Evolutionary conservation across 2,888 invertebrate species (phyloP), one percentile per base, ranked within the genome.

Genomic region (Diploptera punctata): DNA sequence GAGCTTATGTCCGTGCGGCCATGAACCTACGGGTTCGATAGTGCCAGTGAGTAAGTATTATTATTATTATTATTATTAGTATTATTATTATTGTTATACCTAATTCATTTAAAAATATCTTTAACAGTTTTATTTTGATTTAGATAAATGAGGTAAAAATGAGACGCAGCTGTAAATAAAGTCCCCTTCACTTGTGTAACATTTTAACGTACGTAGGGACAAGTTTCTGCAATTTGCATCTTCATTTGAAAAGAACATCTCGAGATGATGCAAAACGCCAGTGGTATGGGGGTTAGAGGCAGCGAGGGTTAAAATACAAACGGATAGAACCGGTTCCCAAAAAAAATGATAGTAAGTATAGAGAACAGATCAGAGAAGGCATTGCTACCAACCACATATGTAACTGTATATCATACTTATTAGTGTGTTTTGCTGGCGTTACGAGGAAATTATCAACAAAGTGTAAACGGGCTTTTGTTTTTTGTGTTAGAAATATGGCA

Each of bases 311-410:
- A n/a, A 57, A 13, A n/a, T 19, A n/a, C 1, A 3, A 57, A 57
- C 29, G 16, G n/a, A 57, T n/a, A 57, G 29, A 57, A 57, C 57
- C 57, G 57, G 57, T 57, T 57, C 26, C 16, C n/a, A n/a, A n/a
- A n/a, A n/a, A n/a, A n/a, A n/a, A n/a, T n/a, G n/a, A n/a, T n/a
- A 57, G 26, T 33, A 29, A 57, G 26, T 29, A n/a, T 9, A 57
- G 26, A 57, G 3, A 10, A 18, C 18, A 21, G 4, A 52, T 52
- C 33, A 19, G 16, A 2, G 4, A 31, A 29, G 26, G 29, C 57
- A 57, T n/a, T 57, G 57, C 29, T 57, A 57, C 57, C 57, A 57
- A 57, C 57, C 26, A 57, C n/a, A 24, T n/a, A n/a, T 33, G 13
- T 57, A n/a, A 57, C 29, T 29, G 57, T n/a, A n/a, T n/a, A n/a